Evolutionary conservation across 2,113 vertebrate species (phyloP).

Genomic region (Bos indicus): DNA sequence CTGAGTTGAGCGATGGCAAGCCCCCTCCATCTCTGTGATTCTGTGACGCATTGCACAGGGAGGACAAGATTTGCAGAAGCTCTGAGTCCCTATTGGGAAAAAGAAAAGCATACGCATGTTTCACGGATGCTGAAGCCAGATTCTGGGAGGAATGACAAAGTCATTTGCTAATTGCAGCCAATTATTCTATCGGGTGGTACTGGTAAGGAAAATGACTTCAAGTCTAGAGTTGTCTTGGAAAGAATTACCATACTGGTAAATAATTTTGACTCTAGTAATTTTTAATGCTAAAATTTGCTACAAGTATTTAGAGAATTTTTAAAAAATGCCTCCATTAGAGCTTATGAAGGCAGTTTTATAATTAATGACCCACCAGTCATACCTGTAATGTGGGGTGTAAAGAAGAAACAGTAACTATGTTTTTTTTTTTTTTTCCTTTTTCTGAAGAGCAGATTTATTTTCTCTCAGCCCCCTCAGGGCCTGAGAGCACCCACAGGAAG

Average conservation of each 20-base stretch:
- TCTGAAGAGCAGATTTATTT: neutral
- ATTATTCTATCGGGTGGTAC: conserved; percentile 7
- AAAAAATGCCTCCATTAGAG: conserved; percentile 15
- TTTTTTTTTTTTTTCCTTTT: neutral
- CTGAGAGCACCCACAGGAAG: neutral
- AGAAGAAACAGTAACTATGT: neutral
- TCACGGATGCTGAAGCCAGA: conserved; percentile 15
- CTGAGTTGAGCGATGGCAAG: neutral
- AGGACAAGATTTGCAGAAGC: neutral
- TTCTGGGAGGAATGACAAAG: conserved; percentile 53
- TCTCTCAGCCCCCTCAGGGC: neutral
- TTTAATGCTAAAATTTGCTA: conserved; percentile 75
- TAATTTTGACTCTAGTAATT: conserved; percentile 76
- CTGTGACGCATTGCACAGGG: neutral
- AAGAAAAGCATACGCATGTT: conserved; percentile 4
- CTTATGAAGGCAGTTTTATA: conserved; percentile 71
- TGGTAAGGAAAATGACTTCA: conserved; percentile 52
- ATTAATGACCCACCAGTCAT: conserved; percentile 67
- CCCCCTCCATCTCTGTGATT: fast-evolving
- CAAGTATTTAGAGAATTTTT: conserved; percentile 60
- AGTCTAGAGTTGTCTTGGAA: conserved; percentile 42
- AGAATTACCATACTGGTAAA: conserved; percentile 73
- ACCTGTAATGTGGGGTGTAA: conserved; percentile 68
- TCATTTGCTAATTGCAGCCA: conserved; percentile 1
- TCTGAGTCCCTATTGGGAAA: conserved; percentile 19